Conservation (phyloP, 2,888 invertebrate species). For the Cenopis cana region DNA sequence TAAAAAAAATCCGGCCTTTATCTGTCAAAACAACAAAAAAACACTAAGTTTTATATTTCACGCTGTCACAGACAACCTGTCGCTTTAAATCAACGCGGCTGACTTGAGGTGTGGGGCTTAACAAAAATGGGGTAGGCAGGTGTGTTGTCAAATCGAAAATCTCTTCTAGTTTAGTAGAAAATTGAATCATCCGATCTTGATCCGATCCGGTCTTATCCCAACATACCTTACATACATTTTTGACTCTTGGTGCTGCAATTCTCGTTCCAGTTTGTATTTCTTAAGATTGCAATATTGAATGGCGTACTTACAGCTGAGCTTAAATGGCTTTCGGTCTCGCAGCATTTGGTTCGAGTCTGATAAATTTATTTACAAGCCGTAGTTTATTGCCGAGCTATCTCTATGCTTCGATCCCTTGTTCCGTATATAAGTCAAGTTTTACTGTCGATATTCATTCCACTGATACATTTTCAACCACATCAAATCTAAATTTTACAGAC, state of each 20-base stretch:
- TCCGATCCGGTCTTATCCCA: too few species aligned
- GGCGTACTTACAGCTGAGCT: too few species aligned
- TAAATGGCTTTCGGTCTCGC: conserved; percentile 61
- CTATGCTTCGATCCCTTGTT: conserved; percentile 38
- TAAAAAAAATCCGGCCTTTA: too few species aligned
- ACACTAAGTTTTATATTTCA: too few species aligned
- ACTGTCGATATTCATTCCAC: conserved; percentile 37
- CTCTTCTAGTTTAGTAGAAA: too few species aligned
- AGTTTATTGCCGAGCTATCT: conserved; percentile 44
- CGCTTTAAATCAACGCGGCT: too few species aligned
- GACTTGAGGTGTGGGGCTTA: too few species aligned
- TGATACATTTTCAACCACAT: conserved; percentile 29
- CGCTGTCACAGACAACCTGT: too few species aligned
- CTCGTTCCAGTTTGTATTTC: conserved; percentile 74
- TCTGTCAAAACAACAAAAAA: too few species aligned
- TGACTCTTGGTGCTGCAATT: conserved; percentile 59
- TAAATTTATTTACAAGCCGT: conserved; percentile 51
- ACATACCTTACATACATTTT: not conserved
- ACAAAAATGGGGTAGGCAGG: too few species aligned
- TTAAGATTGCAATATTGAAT: conserved; percentile 76
- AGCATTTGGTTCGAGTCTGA: conserved; percentile 53
- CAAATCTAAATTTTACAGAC: conserved; percentile 8
- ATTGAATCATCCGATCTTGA: too few species aligned
- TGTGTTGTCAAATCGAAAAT: too few species aligned
- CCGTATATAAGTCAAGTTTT: conserved; percentile 42